Conservation (phyloP, 2,797 vertebrate species). For the Lepus oiostolus region DNA sequence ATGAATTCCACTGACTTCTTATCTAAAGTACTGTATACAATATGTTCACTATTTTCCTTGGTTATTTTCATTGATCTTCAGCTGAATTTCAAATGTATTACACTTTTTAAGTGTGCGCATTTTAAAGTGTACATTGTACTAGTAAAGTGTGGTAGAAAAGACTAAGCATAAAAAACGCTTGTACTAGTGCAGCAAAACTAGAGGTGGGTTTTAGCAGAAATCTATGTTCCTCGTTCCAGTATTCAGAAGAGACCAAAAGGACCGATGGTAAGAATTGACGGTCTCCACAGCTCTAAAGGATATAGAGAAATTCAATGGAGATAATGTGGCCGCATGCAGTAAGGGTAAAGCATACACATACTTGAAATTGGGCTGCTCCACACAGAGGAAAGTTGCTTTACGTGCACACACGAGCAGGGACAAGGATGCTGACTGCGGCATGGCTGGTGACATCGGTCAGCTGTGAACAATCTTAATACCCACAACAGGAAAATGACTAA, state of each 20-base stretch:
- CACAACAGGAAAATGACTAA: background rate
- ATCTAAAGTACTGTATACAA: background rate
- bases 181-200: background rate
- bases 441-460: background rate
- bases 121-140: background rate
- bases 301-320: background rate
- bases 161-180: background rate
- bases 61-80: slow-evolving; percentile 7
- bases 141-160: background rate
- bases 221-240: background rate
- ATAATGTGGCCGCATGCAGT: background rate
- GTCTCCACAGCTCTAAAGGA: background rate
- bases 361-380: background rate
- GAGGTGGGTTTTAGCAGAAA: background rate
- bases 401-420: background rate
- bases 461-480: background rate
- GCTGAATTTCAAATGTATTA: slow-evolving; percentile 12
- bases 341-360: background rate
- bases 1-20: slow-evolving; percentile 23
- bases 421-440: background rate
- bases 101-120: background rate
- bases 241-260: background rate
- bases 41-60: background rate
- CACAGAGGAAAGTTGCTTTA: background rate
- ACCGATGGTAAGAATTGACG: background rate